Evolutionary conservation across 35 echinoderm and acorn worm genomes (phyloP), one percentile per base, ranked within the genome.

Genomic region (Heliocidaris erythrogramma): DNA sequence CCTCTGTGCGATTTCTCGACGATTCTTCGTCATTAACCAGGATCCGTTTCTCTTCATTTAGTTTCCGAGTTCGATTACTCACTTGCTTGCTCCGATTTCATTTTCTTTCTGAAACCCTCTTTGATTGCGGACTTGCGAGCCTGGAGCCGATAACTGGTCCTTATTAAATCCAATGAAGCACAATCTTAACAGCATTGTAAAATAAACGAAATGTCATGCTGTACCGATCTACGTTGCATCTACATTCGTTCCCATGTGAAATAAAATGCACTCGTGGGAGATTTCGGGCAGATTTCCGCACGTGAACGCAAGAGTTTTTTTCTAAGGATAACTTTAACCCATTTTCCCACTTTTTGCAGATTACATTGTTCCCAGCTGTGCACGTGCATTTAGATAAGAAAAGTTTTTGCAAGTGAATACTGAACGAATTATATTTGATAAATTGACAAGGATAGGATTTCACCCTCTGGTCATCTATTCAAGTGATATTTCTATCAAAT

Each of bases 1-100:
- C 21, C 65, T 24, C 65, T 18, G 65, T 78, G 2, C 21, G 65
- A 27, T 78, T 78, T n/a, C 21, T 78, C 65, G 65, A 78, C 65
- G 21, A 2, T 78, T n/a, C 65, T 7, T 27, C 18, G 21, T 78
- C 65, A n/a, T 78, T 78, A 78, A 78, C 27, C 65, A 27, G 27
- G 65, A 78, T 78, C 65, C 65, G 65, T 78, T 78, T 78, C 65
- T 78, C 65, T 78, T 78, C 65, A 78, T 78, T 78, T 78, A 18
- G 27, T 78, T 78, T 78, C 65, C 6, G 65, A 78, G 65, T 78
- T 78, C 65, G 65, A 78, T 78, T 78, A 78, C 21, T 78, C 65
- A 78, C 27, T 78, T n/a, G 27, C 65, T 17, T 18, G 18, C 65
- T 2, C 21, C 65, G 21, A 21, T 78, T 78, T 18, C 14, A 21